These are phyloP conservation scores for Pentamera pediparva DNA, from an alignment of 53 echinoderm and acorn worm species.

Conservation along the genomic window DNA sequence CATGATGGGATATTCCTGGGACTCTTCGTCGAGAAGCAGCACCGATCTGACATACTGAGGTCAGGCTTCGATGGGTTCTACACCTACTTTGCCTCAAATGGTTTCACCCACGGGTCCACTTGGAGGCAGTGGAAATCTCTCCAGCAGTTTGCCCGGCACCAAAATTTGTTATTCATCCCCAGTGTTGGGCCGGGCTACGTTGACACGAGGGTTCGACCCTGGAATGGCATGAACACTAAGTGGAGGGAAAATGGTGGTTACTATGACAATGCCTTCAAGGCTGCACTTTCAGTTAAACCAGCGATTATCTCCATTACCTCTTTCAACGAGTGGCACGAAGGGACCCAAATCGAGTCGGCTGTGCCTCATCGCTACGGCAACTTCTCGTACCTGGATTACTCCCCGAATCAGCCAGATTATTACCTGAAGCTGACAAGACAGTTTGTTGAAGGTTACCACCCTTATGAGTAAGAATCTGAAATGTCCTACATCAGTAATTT, in stretches of 20 bases:
- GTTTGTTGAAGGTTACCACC: constrained; percentile 8
- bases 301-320: constrained; percentile 78
- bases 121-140: constrained; percentile 76
- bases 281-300: constrained; percentile 52
- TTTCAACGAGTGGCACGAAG: constrained; percentile 98
- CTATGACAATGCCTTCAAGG: constrained; percentile 57
- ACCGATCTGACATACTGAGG: constrained; percentile 46
- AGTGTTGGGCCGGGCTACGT: constrained; percentile 92
- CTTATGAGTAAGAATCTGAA: too few species aligned
- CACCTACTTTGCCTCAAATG: constrained; percentile 85
- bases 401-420: constrained; percentile 49
- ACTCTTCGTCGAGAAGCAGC: constrained; percentile 64
- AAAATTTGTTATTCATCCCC: constrained; percentile 65
- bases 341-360: constrained; percentile 83
- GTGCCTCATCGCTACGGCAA: constrained; percentile 45
- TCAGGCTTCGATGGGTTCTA: constrained; percentile 87
- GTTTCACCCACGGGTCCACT: constrained; percentile 74
- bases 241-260: constrained; percentile 56
- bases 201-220: constrained; percentile 70
- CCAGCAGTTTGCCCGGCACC: constrained; percentile 44
- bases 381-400: constrained; percentile 61
- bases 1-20: constrained; percentile 77
- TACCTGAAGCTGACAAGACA: constrained; percentile 63
- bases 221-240: constrained; percentile 78
- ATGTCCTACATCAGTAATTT: not conserved